Percentiles rank a stretch among this genome's conserved stretches.
These are phyloP conservation scores for Podocnemis expansa DNA, from an alignment of 2,113 vertebrate genomes.

Conservation along the genomic window DNA sequence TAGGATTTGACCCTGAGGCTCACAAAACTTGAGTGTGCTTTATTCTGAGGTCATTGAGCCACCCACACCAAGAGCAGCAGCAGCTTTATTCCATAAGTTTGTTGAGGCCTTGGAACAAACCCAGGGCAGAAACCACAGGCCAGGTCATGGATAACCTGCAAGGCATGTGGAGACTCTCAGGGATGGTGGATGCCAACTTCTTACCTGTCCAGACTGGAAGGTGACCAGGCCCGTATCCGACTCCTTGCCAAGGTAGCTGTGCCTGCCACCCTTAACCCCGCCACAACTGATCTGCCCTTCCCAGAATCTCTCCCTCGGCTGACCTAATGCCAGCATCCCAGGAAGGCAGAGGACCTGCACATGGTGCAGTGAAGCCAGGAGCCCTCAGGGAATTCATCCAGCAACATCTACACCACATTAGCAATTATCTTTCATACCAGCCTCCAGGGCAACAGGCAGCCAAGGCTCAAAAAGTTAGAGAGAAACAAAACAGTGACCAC, in stretches of 20 bases:
- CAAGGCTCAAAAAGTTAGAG: background rate
- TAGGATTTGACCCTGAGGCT: background rate
- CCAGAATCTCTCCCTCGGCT: background rate
- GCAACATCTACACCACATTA: background rate
- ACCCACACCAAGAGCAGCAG: background rate
- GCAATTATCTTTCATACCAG: background rate
- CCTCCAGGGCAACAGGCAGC: background rate
- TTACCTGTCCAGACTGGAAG: background rate
- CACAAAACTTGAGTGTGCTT: background rate
- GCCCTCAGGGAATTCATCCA: fast-evolving
- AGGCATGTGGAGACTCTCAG: background rate
- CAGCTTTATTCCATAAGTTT: too few relatives aligned
- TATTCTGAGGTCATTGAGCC: background rate
- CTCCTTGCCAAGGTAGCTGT: background rate
- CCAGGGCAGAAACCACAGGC: background rate
- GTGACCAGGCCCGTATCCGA: background rate
- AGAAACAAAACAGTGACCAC: background rate
- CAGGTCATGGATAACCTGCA: background rate
- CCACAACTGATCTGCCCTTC: background rate
- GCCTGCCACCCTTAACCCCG: background rate
- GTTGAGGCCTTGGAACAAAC: fast-evolving
- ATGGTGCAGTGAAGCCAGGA: fast-evolving
- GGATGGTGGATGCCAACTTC: background rate
- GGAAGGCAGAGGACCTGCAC: background rate
- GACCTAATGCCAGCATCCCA: slow-evolving; percentile 11